Conservation (phyloP, 2,797 vertebrate genomes). For the Emydoidea blandingii region DNA sequence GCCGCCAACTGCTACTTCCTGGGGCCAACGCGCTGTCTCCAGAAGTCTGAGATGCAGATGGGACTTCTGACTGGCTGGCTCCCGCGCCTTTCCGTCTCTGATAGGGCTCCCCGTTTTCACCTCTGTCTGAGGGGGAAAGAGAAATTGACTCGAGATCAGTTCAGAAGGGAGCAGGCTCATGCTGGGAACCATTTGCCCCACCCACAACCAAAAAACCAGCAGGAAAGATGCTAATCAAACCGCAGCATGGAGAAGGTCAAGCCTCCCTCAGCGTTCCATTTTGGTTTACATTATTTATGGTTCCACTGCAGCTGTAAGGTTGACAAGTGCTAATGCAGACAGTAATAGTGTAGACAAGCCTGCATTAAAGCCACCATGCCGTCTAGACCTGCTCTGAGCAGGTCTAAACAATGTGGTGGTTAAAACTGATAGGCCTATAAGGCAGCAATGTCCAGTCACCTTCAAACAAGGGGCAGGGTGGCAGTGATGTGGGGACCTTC, state of each 20-base stretch:
- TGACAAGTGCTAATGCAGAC: too few species aligned
- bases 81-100: constrained; percentile 83
- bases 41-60: constrained; percentile 27
- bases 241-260: neutral
- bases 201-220: neutral
- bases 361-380: neutral
- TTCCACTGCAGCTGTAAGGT: too few species aligned
- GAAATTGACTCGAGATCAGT: neutral
- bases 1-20: constrained; percentile 87
- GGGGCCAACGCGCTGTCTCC: neutral
- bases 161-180: accelerated
- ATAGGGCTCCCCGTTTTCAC: constrained; percentile 92
- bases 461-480: neutral
- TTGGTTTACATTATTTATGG: too few species aligned
- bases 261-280: accelerated
- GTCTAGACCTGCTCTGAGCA: neutral
- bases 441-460: too few species aligned
- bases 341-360: neutral
- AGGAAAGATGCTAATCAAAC: neutral
- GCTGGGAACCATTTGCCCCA: neutral
- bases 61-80: neutral
- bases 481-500: neutral
- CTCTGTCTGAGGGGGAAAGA: constrained; percentile 83
- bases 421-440: neutral
- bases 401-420: neutral